These are phyloP conservation scores for Pogonocherus hispidulus DNA, from an alignment of 2,888 invertebrate species.

Conservation along the genomic window DNA sequence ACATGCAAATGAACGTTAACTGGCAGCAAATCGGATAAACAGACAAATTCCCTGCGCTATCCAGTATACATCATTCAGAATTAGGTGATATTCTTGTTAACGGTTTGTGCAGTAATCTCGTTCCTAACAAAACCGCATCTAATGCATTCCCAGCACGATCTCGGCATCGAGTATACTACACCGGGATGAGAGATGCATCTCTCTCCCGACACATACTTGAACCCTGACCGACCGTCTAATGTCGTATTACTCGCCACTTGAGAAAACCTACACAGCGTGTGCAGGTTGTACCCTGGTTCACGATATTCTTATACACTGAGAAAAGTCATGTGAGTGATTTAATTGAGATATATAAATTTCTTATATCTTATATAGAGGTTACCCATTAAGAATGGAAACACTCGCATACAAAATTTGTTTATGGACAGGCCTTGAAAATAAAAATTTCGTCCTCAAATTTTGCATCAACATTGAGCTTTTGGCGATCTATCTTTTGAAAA, in stretches of 20 bases:
- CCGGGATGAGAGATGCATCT: slow-evolving; percentile 26
- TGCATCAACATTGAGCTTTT: no score
- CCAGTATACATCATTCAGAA: neutral
- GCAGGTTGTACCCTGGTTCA: neutral
- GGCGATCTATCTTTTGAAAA: no score
- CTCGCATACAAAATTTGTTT: no score
- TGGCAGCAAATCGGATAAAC: neutral
- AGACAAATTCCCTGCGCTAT: neutral
- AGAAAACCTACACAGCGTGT: neutral
- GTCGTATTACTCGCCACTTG: slow-evolving; percentile 25
- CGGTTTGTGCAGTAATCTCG: slow-evolving; percentile 20
- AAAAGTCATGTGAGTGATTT: no score
- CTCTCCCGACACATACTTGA: slow-evolving; percentile 27
- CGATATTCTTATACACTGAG: neutral
- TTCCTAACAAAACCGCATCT: slow-evolving; percentile 22
- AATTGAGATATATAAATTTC: no score
- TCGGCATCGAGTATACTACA: slow-evolving; percentile 19
- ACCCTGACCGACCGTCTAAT: slow-evolving; percentile 25
- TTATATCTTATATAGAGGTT: no score
- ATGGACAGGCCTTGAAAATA: no score
- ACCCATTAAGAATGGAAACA: no score
- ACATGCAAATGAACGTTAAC: neutral
- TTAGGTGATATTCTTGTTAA: slow-evolving; percentile 10
- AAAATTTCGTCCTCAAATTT: no score
- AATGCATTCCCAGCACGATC: slow-evolving; percentile 27